Evolutionary conservation across 2,797 vertebrate genomes (phyloP), one percentile per base, ranked within the genome.

Genomic region (Oophaga sylvatica): DNA sequence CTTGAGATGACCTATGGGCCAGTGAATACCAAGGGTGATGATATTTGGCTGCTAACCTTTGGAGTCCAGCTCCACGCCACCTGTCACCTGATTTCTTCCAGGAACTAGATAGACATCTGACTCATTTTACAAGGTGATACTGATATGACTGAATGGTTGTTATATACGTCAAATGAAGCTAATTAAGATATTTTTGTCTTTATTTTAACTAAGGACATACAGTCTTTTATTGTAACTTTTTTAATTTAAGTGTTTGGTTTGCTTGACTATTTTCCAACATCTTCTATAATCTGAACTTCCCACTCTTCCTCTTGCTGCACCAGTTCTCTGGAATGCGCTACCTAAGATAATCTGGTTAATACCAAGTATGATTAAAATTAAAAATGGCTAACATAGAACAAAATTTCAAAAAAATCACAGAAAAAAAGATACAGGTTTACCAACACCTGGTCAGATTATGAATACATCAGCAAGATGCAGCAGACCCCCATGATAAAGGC

Each of bases 21-120:
- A 76, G 45, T 67, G 83, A 88, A 88, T 88, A 80, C 79, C 83
- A 85, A 77, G 79, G 83, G 83, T 77, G 78, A 81, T 85, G 79
- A 77, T 48, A 84, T 81, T 81, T 85, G 78, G 79, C 83, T 76
- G 68, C 70, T 29, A 76, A 45, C 67, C 20, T 45, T 57, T 53
- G 53, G 17, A 79, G 75, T 67, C 13, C 2, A 10, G 35, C 35
- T 35, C 5, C 35, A 0, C 20, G 45, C 60, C 87, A 88, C 78
- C 83, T 88, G 87, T 81, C 68, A 85, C 83, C 78, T 85, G 70
- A 67, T 81, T 88, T 88, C 79, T 70, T 83, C 80, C 81, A 81
- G 83, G 77, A 85, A 85, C 48, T 53, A 81, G 67, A 59, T 19
- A 70, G 78, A 81, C 78, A 81, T 76, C 35, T 76, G 60, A 29